Evolutionary conservation across 2,113 vertebrate genomes (phyloP).

Genomic region (Tragelaphus strepsiceros): DNA sequence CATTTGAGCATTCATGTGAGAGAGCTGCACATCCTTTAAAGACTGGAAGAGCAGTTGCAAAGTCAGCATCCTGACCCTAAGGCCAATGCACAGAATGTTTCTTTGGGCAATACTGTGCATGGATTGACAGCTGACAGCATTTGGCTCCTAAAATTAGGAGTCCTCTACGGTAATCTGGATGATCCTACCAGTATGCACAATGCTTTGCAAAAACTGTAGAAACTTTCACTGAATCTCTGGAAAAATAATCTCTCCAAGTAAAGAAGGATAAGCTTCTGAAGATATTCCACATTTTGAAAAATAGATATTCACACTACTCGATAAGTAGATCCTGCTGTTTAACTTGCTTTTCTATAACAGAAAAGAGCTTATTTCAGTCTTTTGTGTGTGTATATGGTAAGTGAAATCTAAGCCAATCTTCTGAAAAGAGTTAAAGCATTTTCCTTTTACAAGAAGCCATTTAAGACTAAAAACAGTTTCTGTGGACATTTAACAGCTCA

Average conservation of each 20-base stretch:
- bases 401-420: not conserved
- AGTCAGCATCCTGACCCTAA: not conserved
- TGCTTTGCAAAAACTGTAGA: not conserved
- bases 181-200: not conserved
- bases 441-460: slow-evolving; percentile 26
- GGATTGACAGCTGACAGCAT: not conserved
- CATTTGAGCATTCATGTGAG: not conserved
- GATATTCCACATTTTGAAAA: not conserved
- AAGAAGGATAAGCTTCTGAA: slow-evolving; percentile 8
- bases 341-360: not conserved
- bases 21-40: not conserved
- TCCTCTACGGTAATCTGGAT: not conserved
- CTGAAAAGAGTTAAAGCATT: slow-evolving; percentile 7
- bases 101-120: not conserved
- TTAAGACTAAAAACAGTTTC: slow-evolving; percentile 39
- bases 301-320: not conserved
- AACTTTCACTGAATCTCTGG: not conserved
- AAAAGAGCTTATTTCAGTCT: not conserved
- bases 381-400: not conserved
- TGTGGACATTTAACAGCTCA: slow-evolving; percentile 41
- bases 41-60: not conserved
- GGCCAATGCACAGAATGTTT: not conserved
- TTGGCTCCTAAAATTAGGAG: not conserved
- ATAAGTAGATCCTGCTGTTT: not conserved
- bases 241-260: slow-evolving; percentile 14